Percentiles rank a stretch among this genome's conserved stretches.
These are phyloP conservation scores for Hemistola chrysoprasaria DNA, from an alignment of 2,888 invertebrate genomes.

Conservation along the genomic window DNA sequence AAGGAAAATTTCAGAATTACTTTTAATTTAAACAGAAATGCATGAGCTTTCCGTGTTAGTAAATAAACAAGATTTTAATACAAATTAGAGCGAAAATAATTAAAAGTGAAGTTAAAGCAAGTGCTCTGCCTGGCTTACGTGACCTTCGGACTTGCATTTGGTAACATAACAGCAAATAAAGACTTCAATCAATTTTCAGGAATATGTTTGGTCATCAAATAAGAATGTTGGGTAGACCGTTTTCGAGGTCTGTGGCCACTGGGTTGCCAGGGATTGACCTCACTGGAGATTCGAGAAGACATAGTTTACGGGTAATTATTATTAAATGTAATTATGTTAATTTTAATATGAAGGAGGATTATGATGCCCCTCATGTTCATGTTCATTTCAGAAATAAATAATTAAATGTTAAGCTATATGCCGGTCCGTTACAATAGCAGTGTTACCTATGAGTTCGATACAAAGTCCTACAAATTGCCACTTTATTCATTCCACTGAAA, in stretches of 20 bases:
- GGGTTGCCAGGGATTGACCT: constrained; percentile 79
- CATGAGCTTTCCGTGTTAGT: constrained; percentile 79
- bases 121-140: constrained; percentile 68
- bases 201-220: constrained; percentile 85
- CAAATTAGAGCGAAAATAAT: constrained; percentile 56
- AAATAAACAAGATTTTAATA: constrained; percentile 35
- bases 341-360: too few species aligned
- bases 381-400: too few species aligned
- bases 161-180: constrained; percentile 56
- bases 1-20: constrained; percentile 31
- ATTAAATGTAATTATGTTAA: too few species aligned
- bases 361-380: too few species aligned
- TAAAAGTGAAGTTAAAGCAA: constrained; percentile 39
- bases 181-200: constrained; percentile 69
- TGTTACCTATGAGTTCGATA: too few species aligned
- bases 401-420: too few species aligned
- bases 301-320: constrained; percentile 83
- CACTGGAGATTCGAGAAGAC: constrained; percentile 77
- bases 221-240: constrained; percentile 85
- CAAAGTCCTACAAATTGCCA: too few species aligned
- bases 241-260: constrained; percentile 84
- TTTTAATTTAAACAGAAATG: constrained; percentile 49
- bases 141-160: constrained; percentile 47
- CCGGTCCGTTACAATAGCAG: too few species aligned
- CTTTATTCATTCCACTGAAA: too few species aligned